phyloP scores from a whole-genome alignment of 2,797 vertebrate genomes.

The Balearica regulorum region DNA sequence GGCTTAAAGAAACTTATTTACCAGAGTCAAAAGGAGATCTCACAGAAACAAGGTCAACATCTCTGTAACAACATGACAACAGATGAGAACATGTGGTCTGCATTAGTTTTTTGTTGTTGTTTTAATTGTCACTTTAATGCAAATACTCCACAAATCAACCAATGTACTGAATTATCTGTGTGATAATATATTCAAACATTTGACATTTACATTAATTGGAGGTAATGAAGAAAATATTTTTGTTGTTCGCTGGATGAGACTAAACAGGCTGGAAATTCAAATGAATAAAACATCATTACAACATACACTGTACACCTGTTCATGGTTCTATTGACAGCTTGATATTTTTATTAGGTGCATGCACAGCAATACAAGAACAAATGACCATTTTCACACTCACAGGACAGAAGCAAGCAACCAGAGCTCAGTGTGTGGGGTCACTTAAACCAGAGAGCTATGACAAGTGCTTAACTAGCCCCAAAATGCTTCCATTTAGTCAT shows the following conservation, averaged over 20 bases:
- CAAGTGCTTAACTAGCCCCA: constrained; percentile 74
- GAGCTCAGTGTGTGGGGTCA: constrained; percentile 9
- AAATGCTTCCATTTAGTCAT: constrained; percentile 72
- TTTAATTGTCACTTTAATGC: constrained; percentile 69
- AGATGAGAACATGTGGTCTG: constrained; percentile 20
- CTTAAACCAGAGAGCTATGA: constrained; percentile 56
- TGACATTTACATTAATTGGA: constrained; percentile 82
- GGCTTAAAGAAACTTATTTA: constrained; percentile 26
- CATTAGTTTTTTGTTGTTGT: neutral
- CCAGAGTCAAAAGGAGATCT: constrained; percentile 2
- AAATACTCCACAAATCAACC: constrained; percentile 70
- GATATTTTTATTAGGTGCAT: constrained; percentile 71
- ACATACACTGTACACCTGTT: constrained; percentile 73
- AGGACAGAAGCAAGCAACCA: constrained; percentile 49
- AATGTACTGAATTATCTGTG: constrained; percentile 61
- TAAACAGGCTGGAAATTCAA: constrained; percentile 75
- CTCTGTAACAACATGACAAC: constrained; percentile 39
- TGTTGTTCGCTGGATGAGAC: constrained; percentile 71
- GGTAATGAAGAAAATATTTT: constrained; percentile 80
- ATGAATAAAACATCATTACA: constrained; percentile 79
- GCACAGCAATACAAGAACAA: constrained; percentile 54
- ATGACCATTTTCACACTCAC: constrained; percentile 45
- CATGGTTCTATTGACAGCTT: constrained; percentile 69
- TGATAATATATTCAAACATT: constrained; percentile 77
- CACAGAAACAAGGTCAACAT: neutral